phyloP scores from a whole-genome alignment of 2,888 invertebrate genomes.

The Hipparchia sbordonii region DNA sequence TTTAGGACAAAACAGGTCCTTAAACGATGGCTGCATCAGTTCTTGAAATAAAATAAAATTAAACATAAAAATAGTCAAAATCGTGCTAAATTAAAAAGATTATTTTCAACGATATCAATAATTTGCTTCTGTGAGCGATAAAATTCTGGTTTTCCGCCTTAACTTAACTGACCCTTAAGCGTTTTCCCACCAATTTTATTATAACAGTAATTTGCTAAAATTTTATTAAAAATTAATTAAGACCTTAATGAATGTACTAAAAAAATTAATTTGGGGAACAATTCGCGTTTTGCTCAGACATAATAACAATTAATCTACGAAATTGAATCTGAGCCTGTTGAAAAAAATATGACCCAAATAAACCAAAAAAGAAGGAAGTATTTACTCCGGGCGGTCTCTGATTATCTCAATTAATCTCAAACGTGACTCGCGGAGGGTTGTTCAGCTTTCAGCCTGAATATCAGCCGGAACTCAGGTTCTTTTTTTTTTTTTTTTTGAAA shows the following conservation, averaged over 20 bases:
- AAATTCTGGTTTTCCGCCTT: background rate
- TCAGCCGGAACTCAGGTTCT: background rate
- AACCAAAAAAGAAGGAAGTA: background rate
- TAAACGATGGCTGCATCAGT: no score
- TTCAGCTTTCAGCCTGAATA: slow-evolving; percentile 14
- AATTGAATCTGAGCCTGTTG: slow-evolving; percentile 1
- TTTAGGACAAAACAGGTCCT: no score
- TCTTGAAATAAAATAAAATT: no score
- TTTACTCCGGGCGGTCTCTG: slow-evolving; percentile 9
- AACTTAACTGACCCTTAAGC: background rate
- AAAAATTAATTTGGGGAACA: background rate
- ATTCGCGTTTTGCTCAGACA: background rate
- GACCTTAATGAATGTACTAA: background rate
- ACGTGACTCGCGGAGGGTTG: slow-evolving; percentile 15
- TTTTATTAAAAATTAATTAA: slow-evolving; percentile 1
- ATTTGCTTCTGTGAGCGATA: no score
- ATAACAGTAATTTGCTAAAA: background rate
- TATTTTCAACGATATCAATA: no score
- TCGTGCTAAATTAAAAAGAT: no score
- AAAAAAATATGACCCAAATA: slow-evolving; percentile 7
- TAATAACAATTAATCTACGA: background rate
- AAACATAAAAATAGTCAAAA: no score
- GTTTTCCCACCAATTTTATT: background rate
- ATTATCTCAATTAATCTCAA: slow-evolving; percentile 20
- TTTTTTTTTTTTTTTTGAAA: background rate